These are phyloP conservation scores for Laticauda laticaudata DNA, from an alignment of 2,113 vertebrate species.

Conservation along the genomic window DNA sequence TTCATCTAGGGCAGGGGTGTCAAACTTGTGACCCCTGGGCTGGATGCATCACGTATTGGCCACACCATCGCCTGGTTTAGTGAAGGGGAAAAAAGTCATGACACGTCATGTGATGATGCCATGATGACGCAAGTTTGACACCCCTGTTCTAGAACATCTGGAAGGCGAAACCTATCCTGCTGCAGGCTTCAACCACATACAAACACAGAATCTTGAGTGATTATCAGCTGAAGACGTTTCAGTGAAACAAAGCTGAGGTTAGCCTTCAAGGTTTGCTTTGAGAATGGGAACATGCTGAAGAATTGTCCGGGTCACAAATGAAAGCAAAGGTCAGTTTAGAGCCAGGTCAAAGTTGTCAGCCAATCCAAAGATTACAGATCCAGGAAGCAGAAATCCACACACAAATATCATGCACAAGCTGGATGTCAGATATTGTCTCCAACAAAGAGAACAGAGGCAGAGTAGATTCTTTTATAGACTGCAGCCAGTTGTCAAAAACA, in stretches of 20 bases:
- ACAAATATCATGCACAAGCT: background rate
- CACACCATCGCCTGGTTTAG: too few relatives aligned
- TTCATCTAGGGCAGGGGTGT: background rate
- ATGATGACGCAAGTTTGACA: too few relatives aligned
- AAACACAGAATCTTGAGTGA: background rate
- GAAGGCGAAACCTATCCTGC: background rate
- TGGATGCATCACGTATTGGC: too few relatives aligned
- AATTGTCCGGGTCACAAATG: background rate
- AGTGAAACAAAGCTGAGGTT: background rate
- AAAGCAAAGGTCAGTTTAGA: background rate
- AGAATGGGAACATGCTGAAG: background rate
- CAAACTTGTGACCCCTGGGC: too few relatives aligned
- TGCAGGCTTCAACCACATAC: background rate
- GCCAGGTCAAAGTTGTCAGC: background rate
- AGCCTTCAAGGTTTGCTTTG: background rate
- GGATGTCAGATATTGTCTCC: background rate
- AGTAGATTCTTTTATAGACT: background rate
- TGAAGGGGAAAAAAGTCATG: too few relatives aligned
- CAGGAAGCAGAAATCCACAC: background rate
- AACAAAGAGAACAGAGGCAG: background rate
- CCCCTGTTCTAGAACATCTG: background rate
- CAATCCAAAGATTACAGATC: background rate
- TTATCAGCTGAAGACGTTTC: background rate
- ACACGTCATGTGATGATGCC: too few relatives aligned
- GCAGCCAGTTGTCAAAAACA: background rate